Evolutionary conservation across 1,140 invertebrate species (phyloP).

Genomic region (Ceratoteleas bidentatus): DNA sequence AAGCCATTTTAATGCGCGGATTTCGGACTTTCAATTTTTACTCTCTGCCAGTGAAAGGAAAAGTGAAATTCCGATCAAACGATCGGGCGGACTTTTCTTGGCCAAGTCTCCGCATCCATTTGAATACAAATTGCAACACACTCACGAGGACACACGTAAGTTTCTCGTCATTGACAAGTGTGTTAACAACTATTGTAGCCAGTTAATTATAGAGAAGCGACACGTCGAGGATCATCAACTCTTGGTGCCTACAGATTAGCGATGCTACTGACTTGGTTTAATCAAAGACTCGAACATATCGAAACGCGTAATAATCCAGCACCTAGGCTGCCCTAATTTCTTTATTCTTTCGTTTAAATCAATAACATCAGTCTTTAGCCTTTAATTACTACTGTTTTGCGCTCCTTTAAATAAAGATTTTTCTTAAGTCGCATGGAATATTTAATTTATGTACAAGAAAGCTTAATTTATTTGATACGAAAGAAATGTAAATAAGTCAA

Average conservation of each 20-base stretch:
- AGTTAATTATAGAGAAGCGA: conserved; percentile 38
- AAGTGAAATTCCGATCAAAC: conserved; percentile 14
- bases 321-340: conserved; percentile 24
- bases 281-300: conserved; percentile 44
- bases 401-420: conserved; percentile 3
- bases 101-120: conserved; percentile 10
- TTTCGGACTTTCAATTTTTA: conserved; percentile 8
- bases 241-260: conserved; percentile 30
- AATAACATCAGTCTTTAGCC: conserved; percentile 8
- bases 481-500: background rate
- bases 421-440: background rate
- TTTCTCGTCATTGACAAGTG: conserved; percentile 37
- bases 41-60: background rate
- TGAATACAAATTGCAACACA: conserved; percentile 37
- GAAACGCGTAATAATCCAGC: conserved; percentile 23
- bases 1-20: conserved; percentile 3
- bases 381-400: conserved; percentile 11
- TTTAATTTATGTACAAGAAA: too few relatives aligned
- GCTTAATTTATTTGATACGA: background rate
- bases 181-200: conserved; percentile 47
- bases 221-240: conserved; percentile 33
- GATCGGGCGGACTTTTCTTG: conserved; percentile 8
- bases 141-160: conserved; percentile 27
- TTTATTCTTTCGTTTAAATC: conserved; percentile 17
- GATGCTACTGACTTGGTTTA: conserved; percentile 30